Evolutionary conservation across 2,797 vertebrate species (phyloP).

Genomic region (Sus cebifrons): DNA sequence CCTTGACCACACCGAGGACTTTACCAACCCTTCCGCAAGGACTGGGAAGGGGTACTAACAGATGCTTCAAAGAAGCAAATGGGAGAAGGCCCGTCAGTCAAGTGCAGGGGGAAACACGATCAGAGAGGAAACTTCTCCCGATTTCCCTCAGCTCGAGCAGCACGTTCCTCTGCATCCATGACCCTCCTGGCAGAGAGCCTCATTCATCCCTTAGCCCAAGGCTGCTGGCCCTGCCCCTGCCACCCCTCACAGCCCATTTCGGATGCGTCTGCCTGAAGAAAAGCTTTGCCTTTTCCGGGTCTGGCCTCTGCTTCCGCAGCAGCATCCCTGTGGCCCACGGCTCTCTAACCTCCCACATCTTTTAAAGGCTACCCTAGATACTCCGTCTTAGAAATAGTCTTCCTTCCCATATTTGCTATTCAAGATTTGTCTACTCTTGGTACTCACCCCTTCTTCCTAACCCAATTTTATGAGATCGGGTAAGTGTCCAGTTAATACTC

Average conservation of each 20-base stretch:
- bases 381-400: not conserved
- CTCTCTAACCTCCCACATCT: not conserved
- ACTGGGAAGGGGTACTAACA: not conserved
- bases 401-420: not conserved
- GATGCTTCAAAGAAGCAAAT: not conserved
- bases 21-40: not conserved
- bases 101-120: not conserved
- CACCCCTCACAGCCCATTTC: not conserved
- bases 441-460: not conserved
- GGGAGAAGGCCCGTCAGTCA: not conserved
- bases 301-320: not conserved
- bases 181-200: not conserved
- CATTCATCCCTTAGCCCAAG: not conserved
- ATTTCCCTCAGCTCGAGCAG: not conserved
- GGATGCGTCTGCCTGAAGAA: not conserved
- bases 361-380: not conserved
- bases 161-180: not conserved
- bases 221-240: rapidly evolving
- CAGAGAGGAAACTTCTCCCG: not conserved
- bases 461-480: not conserved
- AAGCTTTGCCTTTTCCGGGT: not conserved
- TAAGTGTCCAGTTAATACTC: not conserved
- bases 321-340: rapidly evolving
- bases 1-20: not conserved
- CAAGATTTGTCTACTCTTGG: not conserved